These are phyloP conservation scores for Agrilus planipennis DNA, from an alignment of 1,140 invertebrate species.

Conservation along the genomic window DNA sequence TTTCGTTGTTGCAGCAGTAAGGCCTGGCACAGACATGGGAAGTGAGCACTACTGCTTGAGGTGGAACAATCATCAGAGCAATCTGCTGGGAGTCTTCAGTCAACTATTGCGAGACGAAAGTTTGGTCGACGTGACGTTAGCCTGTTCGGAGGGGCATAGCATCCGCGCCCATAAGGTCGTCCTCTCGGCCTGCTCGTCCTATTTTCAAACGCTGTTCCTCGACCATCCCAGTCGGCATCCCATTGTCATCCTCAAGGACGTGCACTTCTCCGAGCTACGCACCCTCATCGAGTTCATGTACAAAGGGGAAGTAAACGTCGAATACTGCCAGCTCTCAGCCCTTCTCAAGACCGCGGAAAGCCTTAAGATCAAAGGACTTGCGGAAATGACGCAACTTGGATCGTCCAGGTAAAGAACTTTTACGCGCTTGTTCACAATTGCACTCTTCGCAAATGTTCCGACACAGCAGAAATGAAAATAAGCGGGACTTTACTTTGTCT, in stretches of 20 bases:
- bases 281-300: slow-evolving; percentile 94
- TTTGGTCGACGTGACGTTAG: slow-evolving; percentile 89
- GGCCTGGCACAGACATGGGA: slow-evolving; percentile 82
- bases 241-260: slow-evolving; percentile 89
- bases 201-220: slow-evolving; percentile 83
- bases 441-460: too few species aligned
- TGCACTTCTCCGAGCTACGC: slow-evolving; percentile 76
- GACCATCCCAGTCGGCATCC: slow-evolving; percentile 83
- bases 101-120: slow-evolving; percentile 87
- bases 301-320: slow-evolving; percentile 88
- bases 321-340: slow-evolving; percentile 81
- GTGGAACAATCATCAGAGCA: slow-evolving; percentile 94
- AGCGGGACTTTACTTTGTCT: too few species aligned
- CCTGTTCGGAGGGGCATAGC: slow-evolving; percentile 84
- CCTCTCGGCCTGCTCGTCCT: slow-evolving; percentile 86
- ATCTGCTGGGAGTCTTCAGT: slow-evolving; percentile 88
- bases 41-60: slow-evolving; percentile 92
- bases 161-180: slow-evolving; percentile 89
- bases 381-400: slow-evolving; percentile 78
- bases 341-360: slow-evolving; percentile 88
- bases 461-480: too few species aligned
- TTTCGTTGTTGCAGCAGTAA: too few species aligned
- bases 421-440: too few species aligned
- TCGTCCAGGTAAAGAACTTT: too few species aligned
- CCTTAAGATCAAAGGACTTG: slow-evolving; percentile 74